These are phyloP conservation scores for Lagopus muta DNA, from an alignment of 2,113 vertebrate species.

Conservation along the genomic window DNA sequence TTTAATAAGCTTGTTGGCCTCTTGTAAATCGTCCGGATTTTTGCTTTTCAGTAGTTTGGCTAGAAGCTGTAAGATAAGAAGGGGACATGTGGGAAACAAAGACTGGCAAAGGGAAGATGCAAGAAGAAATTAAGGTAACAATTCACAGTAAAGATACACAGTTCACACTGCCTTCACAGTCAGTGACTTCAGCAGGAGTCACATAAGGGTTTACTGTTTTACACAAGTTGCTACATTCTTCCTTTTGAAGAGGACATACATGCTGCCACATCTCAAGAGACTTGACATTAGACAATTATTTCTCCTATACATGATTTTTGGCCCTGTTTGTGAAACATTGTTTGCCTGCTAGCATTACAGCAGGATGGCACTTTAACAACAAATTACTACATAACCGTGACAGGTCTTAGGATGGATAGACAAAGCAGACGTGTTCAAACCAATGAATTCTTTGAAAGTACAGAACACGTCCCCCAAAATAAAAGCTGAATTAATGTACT, in stretches of 20 bases:
- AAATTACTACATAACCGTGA: not conserved
- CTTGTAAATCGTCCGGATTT: conserved; percentile 93
- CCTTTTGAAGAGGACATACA: not conserved
- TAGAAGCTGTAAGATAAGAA: conserved; percentile 81
- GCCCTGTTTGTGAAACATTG: not conserved
- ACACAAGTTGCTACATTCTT: not conserved
- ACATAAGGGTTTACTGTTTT: not conserved
- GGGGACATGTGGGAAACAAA: conserved; percentile 1
- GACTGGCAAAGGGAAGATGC: not conserved
- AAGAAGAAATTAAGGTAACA: not conserved
- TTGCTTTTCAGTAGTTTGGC: conserved; percentile 94
- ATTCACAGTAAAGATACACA: not conserved
- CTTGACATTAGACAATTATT: not conserved
- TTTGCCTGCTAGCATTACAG: not conserved
- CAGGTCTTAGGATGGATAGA: not conserved
- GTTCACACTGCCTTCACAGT: not conserved
- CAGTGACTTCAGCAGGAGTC: not conserved
- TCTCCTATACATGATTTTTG: not conserved
- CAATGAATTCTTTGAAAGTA: not conserved
- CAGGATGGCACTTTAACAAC: not conserved
- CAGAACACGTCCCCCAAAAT: not conserved
- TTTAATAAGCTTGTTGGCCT: conserved; percentile 95
- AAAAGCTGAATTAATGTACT: not conserved
- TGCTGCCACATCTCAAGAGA: not conserved
- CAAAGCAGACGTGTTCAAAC: not conserved